Evolutionary conservation across 2,797 vertebrate genomes (phyloP).

Genomic region (Amblyopsis hoosieri): DNA sequence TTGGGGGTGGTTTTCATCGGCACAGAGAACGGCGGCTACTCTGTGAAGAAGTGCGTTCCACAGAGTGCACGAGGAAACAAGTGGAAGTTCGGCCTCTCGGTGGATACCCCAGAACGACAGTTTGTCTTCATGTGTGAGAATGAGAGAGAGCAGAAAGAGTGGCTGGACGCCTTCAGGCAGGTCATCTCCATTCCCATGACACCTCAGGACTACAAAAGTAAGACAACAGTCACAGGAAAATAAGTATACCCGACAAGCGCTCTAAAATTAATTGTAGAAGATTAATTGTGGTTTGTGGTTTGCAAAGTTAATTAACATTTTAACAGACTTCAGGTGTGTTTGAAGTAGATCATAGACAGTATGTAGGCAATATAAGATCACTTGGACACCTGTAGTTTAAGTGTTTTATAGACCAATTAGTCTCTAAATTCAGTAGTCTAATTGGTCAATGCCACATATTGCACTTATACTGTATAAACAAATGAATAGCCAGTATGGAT

Average conservation of each 20-base stretch:
- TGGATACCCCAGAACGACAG: slow-evolving; percentile 82
- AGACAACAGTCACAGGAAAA: neutral
- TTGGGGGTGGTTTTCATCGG: slow-evolving; percentile 88
- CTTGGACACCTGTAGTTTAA: too few relatives aligned
- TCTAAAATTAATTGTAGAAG: too few relatives aligned
- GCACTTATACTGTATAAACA: too few relatives aligned
- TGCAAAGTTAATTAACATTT: too few relatives aligned
- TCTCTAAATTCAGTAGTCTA: too few relatives aligned
- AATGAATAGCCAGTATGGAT: neutral
- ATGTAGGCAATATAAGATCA: too few relatives aligned
- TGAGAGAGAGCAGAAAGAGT: slow-evolving; percentile 85
- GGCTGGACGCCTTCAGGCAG: slow-evolving; percentile 82
- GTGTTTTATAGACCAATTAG: too few relatives aligned
- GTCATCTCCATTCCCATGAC: slow-evolving; percentile 81
- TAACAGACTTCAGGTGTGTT: too few relatives aligned
- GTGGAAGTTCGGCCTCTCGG: slow-evolving; percentile 80
- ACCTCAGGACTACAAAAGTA: slow-evolving; percentile 75
- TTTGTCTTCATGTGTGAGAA: slow-evolving; percentile 90
- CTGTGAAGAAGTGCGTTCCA: slow-evolving; percentile 75
- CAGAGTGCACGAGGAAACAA: slow-evolving; percentile 79
- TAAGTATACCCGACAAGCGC: too few relatives aligned
- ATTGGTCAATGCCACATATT: too few relatives aligned
- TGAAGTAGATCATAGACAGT: too few relatives aligned
- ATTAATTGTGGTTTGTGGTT: too few relatives aligned
- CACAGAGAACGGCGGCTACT: slow-evolving; percentile 80